Percentiles rank a stretch among this genome's conserved stretches.
phyloP scores from a whole-genome alignment of 1,140 invertebrate genomes.

The Rhynchophorus ferrugineus region DNA sequence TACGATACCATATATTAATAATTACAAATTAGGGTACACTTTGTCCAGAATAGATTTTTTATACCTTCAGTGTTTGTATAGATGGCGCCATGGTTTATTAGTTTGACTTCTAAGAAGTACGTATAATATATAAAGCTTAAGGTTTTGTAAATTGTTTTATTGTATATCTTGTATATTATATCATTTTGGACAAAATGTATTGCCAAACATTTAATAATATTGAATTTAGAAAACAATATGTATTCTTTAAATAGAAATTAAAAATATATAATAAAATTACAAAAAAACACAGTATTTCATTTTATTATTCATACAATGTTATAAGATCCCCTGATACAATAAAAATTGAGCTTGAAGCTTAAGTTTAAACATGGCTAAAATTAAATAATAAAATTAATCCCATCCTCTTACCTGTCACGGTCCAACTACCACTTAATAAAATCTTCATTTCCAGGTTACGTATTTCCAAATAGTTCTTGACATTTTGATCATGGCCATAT shows the following conservation, averaged over 20 bases:
- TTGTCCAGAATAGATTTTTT: slow-evolving; percentile 37
- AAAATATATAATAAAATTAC: slow-evolving; percentile 31
- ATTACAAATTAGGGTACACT: slow-evolving; percentile 30
- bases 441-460: too few relatives aligned
- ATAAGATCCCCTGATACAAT: too few relatives aligned
- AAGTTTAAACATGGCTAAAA: too few relatives aligned
- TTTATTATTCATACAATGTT: too few relatives aligned
- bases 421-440: too few relatives aligned
- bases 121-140: slow-evolving; percentile 24
- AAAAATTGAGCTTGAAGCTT: too few relatives aligned
- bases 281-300: too few relatives aligned
- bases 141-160: slow-evolving; percentile 25
- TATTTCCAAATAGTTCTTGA: too few relatives aligned
- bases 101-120: slow-evolving; percentile 35
- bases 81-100: slow-evolving; percentile 20
- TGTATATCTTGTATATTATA: slow-evolving; percentile 26
- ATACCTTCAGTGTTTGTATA: slow-evolving; percentile 28
- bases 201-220: slow-evolving; percentile 40
- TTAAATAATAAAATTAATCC: too few relatives aligned
- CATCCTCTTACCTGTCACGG: too few relatives aligned
- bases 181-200: slow-evolving; percentile 40
- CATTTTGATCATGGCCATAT: too few relatives aligned
- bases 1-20: slow-evolving; percentile 33
- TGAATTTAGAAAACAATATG: slow-evolving; percentile 42
- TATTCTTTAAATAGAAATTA: slow-evolving; percentile 44